Evolutionary conservation across 2,888 invertebrate species (phyloP).

Genomic region (Drosophila yooni): DNA sequence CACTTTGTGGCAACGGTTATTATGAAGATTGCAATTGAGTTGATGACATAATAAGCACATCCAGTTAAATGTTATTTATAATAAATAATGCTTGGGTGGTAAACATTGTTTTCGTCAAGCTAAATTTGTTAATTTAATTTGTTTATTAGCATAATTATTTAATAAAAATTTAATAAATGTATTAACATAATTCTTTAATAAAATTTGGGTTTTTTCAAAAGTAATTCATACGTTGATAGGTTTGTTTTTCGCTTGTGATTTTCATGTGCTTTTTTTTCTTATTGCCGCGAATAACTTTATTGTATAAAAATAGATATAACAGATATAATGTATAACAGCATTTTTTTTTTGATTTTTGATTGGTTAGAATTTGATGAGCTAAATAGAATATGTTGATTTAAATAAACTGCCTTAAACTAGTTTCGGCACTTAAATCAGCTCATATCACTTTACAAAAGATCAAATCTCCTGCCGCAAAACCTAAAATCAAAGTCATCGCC

Average conservation of each 20-base stretch:
- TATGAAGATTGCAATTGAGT: background rate
- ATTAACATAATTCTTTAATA: background rate
- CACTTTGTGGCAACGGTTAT: background rate
- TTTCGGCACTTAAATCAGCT: constrained; percentile 54
- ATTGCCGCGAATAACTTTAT: background rate
- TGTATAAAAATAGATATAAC: background rate
- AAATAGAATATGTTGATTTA: constrained; percentile 22
- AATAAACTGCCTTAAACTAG: constrained; percentile 46
- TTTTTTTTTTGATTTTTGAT: background rate
- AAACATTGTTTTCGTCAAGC: background rate
- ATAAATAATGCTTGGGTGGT: background rate
- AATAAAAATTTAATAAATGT: background rate
- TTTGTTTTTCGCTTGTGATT: background rate
- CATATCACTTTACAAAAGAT: constrained; percentile 21
- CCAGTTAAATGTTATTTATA: background rate
- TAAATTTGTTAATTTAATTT: too few relatives aligned
- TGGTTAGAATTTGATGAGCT: constrained; percentile 11
- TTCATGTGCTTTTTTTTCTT: background rate
- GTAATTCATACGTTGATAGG: background rate
- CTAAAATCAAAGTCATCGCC: constrained; percentile 9
- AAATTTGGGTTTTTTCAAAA: background rate
- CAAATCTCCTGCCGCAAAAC: constrained; percentile 21
- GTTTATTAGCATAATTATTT: too few relatives aligned
- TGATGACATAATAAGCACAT: background rate
- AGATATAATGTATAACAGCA: background rate